Percentiles rank a stretch among this genome's conserved stretches.
Evolutionary conservation across 2,797 vertebrate species (phyloP).

Genomic region (Margarornis squamiger): DNA sequence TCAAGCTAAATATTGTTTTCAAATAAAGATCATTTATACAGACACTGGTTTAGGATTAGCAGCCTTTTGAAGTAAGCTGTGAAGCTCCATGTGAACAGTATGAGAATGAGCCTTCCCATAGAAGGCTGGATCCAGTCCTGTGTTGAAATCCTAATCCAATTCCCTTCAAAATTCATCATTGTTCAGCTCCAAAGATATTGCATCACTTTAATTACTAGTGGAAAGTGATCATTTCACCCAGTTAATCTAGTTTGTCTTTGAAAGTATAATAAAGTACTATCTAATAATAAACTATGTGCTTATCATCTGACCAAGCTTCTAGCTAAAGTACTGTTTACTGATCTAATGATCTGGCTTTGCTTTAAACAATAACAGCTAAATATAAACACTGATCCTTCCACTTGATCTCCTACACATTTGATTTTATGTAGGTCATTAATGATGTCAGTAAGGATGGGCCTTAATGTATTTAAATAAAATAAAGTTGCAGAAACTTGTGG

Average conservation of each 20-base stretch:
- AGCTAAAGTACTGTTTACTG: conserved; percentile 57
- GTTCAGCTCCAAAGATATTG: neutral
- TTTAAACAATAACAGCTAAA: conserved; percentile 61
- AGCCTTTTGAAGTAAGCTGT: neutral
- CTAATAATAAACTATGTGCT: conserved; percentile 49
- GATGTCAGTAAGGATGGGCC: conserved; percentile 10
- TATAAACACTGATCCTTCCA: conserved; percentile 49
- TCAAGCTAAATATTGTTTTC: neutral
- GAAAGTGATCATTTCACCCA: conserved; percentile 38
- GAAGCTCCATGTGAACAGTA: neutral
- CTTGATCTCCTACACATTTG: conserved; percentile 62
- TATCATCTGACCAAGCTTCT: conserved; percentile 59
- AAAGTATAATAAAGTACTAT: conserved; percentile 55
- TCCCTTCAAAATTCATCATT: conserved; percentile 1
- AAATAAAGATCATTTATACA: neutral
- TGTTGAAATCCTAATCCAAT: neutral
- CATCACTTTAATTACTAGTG: conserved; percentile 44
- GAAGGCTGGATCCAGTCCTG: neutral
- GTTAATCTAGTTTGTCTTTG: conserved; percentile 49
- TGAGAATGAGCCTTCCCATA: neutral
- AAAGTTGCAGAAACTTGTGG: neutral
- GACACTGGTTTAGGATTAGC: neutral
- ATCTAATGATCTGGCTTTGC: conserved; percentile 55
- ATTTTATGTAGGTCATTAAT: conserved; percentile 34
- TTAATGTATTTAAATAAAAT: conserved; percentile 35